Evolutionary conservation across 1,140 invertebrate species (phyloP).

Genomic region (Drosophila micromelanica): DNA sequence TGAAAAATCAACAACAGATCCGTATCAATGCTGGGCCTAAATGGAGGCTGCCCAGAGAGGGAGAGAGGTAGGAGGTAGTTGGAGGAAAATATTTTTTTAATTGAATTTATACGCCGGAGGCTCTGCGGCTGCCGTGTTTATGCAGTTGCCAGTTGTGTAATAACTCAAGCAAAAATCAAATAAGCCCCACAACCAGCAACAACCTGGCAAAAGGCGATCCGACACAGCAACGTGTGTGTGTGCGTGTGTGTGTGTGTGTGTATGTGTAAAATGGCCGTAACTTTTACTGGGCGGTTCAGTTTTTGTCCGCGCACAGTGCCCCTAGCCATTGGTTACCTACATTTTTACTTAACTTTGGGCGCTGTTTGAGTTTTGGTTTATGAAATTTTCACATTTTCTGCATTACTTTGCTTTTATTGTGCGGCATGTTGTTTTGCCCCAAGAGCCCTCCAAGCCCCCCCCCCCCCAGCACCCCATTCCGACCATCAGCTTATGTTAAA

Average conservation of each 20-base stretch:
- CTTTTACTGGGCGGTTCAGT: constrained; percentile 41
- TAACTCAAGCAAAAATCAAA: constrained; percentile 66
- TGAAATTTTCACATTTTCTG: constrained; percentile 65
- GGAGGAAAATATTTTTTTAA: constrained; percentile 40
- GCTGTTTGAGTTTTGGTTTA: constrained; percentile 67
- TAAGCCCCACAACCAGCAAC: constrained; percentile 26
- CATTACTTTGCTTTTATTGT: constrained; percentile 48
- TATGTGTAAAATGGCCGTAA: constrained; percentile 36
- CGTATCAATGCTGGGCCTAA: not conserved
- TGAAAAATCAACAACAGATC: constrained; percentile 17
- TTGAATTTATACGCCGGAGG: constrained; percentile 59
- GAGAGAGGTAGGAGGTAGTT: not conserved
- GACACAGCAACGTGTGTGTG: not conserved
- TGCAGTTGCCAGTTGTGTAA: constrained; percentile 65
- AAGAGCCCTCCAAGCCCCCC: not conserved
- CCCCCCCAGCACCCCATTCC: not conserved
- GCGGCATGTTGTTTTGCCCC: constrained; percentile 1
- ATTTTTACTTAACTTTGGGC: constrained; percentile 63
- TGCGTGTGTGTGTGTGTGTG: not conserved
- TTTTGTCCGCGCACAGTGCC: constrained; percentile 29
- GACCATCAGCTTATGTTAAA: constrained; percentile 46
- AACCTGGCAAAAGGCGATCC: constrained; percentile 19
- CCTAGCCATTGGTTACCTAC: constrained; percentile 63
- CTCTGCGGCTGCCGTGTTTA: constrained; percentile 45
- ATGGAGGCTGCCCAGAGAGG: constrained; percentile 10